Percentiles rank a stretch among this genome's conserved stretches.
phyloP scores from a whole-genome alignment of 2,113 vertebrate species.

The Hippocampus zosterae region DNA sequence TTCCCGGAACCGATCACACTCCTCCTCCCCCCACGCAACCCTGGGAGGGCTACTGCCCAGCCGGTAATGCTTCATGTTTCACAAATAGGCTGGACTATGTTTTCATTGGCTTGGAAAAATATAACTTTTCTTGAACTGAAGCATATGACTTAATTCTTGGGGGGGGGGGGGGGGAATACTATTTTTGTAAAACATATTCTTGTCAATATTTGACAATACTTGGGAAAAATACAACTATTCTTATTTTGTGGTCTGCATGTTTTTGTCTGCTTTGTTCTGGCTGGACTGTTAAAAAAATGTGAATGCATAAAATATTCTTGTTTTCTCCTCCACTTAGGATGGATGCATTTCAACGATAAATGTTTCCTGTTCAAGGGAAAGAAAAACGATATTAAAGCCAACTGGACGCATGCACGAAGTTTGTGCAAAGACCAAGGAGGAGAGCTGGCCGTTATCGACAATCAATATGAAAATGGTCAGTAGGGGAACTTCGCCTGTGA shows the following conservation, averaged over 20 bases:
- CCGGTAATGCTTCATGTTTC: conserved; percentile 43
- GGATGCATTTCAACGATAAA: conserved; percentile 70
- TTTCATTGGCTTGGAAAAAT: too few relatives aligned
- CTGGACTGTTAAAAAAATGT: too few relatives aligned
- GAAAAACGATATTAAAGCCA: conserved; percentile 50
- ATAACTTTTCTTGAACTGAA: too few relatives aligned
- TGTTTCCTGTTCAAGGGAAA: conserved; percentile 75
- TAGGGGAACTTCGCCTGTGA: background rate
- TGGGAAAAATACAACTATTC: too few relatives aligned
- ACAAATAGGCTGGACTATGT: too few relatives aligned
- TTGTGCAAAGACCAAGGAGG: conserved; percentile 66
- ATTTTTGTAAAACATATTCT: too few relatives aligned
- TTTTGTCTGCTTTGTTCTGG: background rate
- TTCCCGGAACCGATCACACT: conserved; percentile 61
- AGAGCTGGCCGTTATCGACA: conserved; percentile 69
- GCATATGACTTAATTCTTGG: too few relatives aligned
- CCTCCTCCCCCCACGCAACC: conserved; percentile 70
- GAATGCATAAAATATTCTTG: background rate
- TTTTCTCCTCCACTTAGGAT: conserved; percentile 46
- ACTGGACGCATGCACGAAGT: conserved; percentile 60
- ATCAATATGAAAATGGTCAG: conserved; percentile 73
- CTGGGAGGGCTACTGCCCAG: conserved; percentile 74
- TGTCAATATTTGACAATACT: too few relatives aligned
- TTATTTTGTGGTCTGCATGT: too few relatives aligned
- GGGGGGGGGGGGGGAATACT: too few relatives aligned